Evolutionary conservation across 2,797 vertebrate genomes (phyloP).

Genomic region (Sebastes kiyomatsui): DNA sequence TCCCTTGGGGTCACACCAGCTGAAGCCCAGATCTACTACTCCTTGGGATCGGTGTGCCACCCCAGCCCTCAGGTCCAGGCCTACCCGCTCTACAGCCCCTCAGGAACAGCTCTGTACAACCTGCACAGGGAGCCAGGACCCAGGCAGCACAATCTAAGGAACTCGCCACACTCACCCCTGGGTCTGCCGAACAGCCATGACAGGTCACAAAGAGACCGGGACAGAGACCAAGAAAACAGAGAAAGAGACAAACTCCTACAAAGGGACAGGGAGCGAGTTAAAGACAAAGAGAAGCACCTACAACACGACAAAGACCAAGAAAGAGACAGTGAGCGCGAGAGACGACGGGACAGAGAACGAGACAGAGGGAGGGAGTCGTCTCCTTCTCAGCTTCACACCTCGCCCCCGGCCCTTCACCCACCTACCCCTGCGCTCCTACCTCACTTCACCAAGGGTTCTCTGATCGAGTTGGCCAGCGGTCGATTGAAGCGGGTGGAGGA

Average conservation of each 20-base stretch:
- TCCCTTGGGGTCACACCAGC: conserved; percentile 64
- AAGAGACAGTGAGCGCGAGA: conserved; percentile 63
- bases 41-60: conserved; percentile 76
- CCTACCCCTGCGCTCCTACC: conserved; percentile 83
- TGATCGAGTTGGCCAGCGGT: conserved; percentile 84
- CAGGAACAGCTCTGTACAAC: conserved; percentile 75
- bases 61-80: conserved; percentile 67
- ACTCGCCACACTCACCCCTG: conserved; percentile 75
- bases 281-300: conserved; percentile 69
- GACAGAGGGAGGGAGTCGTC: conserved; percentile 62
- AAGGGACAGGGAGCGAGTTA: conserved; percentile 60
- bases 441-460: conserved; percentile 88
- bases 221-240: conserved; percentile 61
- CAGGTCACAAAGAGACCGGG: conserved; percentile 63
- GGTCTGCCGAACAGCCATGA: conserved; percentile 77
- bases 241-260: conserved; percentile 53
- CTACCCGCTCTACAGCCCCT: conserved; percentile 76
- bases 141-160: conserved; percentile 71
- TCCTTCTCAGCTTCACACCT: conserved; percentile 56
- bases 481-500: conserved; percentile 84
- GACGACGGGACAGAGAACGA: conserved; percentile 59
- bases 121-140: conserved; percentile 70
- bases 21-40: conserved; percentile 84
- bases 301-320: conserved; percentile 70
- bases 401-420: conserved; percentile 46